phyloP scores from a whole-genome alignment of 1,140 invertebrate genomes.

The Drosophila pseudoananassae region DNA sequence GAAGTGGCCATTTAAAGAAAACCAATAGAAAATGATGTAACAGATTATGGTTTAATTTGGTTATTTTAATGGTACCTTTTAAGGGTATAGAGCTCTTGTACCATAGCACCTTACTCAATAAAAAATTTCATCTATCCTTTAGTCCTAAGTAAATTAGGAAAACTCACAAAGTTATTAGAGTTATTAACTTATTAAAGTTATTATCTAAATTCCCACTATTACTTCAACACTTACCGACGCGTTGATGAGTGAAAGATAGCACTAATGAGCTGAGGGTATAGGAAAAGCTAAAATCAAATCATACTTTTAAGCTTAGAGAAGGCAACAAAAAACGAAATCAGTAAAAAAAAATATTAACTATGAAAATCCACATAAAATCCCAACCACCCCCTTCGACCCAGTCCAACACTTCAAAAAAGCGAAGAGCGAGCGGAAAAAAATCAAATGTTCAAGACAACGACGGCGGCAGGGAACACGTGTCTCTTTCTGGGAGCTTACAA shows the following conservation, averaged over 20 bases:
- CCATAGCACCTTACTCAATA: too few species aligned
- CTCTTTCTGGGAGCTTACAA: constrained; percentile 69
- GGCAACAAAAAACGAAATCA: constrained; percentile 41
- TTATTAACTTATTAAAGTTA: too few species aligned
- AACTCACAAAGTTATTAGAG: constrained; percentile 16
- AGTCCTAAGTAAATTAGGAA: constrained; percentile 18
- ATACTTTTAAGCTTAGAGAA: constrained; percentile 67
- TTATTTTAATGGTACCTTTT: too few species aligned
- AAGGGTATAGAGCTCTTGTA: too few species aligned
- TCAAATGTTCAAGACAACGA: constrained; percentile 73
- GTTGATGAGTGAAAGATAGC: constrained; percentile 76
- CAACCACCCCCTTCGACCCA: constrained; percentile 26
- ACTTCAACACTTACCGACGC: constrained; percentile 59
- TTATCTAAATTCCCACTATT: constrained; percentile 5
- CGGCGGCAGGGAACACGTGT: constrained; percentile 71
- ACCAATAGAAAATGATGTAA: neutral
- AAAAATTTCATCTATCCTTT: neutral
- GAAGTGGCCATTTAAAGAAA: neutral
- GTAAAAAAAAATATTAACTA: constrained; percentile 39
- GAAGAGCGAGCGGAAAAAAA: constrained; percentile 35
- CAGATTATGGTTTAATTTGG: neutral
- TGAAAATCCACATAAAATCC: constrained; percentile 1
- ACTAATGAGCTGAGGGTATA: constrained; percentile 62
- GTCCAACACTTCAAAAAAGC: constrained; percentile 53
- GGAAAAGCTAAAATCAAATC: constrained; percentile 69